These are phyloP conservation scores for Automeris io DNA, from an alignment of 2,888 invertebrate species.

Conservation along the genomic window DNA sequence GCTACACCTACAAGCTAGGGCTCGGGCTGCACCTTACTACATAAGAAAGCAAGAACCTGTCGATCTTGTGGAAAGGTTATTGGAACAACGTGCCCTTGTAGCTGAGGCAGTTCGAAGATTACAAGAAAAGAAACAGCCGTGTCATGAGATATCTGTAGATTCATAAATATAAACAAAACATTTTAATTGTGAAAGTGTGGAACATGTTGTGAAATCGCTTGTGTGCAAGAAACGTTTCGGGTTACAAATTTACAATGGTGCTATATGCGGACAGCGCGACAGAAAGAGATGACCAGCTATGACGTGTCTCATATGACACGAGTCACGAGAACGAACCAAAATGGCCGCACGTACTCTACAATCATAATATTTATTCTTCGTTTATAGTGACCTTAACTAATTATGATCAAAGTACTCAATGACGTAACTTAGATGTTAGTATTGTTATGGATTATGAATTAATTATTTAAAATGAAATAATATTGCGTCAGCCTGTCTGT, in stretches of 20 bases:
- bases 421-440: slow-evolving; percentile 63
- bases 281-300: slow-evolving; percentile 65
- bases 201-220: slow-evolving; percentile 76
- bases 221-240: slow-evolving; percentile 75
- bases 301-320: slow-evolving; percentile 70
- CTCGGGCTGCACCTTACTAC: slow-evolving; percentile 71
- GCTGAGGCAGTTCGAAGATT: slow-evolving; percentile 72
- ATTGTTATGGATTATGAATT: slow-evolving; percentile 42
- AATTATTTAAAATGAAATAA: slow-evolving; percentile 9
- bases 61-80: slow-evolving; percentile 66
- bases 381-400: slow-evolving; percentile 73
- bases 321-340: slow-evolving; percentile 75
- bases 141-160: slow-evolving; percentile 72
- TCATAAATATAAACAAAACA: slow-evolving; percentile 72
- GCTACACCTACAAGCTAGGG: slow-evolving; percentile 70
- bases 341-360: slow-evolving; percentile 73
- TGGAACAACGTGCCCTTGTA: slow-evolving; percentile 71
- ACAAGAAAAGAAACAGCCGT: slow-evolving; percentile 70
- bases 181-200: slow-evolving; percentile 76
- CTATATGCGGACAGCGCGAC: slow-evolving; percentile 73
- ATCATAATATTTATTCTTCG: slow-evolving; percentile 77
- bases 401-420: slow-evolving; percentile 73
- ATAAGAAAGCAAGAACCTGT: slow-evolving; percentile 75
- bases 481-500: slow-evolving; percentile 3
- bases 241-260: slow-evolving; percentile 77